Evolutionary conservation across 2,888 invertebrate genomes (phyloP).

Genomic region (Lasius platythorax): DNA sequence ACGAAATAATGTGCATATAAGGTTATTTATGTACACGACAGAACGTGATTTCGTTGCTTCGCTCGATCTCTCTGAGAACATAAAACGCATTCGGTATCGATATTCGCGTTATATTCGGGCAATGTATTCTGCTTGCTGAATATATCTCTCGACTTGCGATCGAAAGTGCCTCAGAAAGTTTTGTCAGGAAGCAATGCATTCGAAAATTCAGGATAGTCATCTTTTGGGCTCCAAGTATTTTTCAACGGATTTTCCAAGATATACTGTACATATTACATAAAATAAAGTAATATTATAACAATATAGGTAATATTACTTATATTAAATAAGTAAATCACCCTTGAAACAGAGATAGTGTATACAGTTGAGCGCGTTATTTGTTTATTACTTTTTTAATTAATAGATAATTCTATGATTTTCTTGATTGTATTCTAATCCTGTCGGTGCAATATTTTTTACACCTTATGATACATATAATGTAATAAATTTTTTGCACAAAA

Average conservation of each 20-base stretch:
- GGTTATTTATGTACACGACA: constrained; percentile 66
- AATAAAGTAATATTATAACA: not conserved
- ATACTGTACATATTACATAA: not conserved
- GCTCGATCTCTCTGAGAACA: constrained; percentile 54
- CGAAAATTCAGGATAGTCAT: constrained; percentile 45
- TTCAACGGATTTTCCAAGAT: not conserved
- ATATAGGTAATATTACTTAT: not conserved
- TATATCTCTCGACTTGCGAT: constrained; percentile 43
- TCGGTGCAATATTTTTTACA: not conserved
- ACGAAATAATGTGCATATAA: constrained; percentile 63
- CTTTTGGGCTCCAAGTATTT: constrained; percentile 30
- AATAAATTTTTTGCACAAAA: constrained; percentile 9
- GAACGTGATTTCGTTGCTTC: constrained; percentile 40
- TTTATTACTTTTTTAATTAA: constrained; percentile 19
- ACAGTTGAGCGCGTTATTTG: not conserved
- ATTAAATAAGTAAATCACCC: not conserved
- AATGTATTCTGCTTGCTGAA: constrained; percentile 55
- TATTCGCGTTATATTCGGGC: constrained; percentile 64
- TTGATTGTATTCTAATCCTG: constrained; percentile 10
- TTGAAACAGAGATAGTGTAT: not conserved
- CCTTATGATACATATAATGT: not conserved
- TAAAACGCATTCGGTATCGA: constrained; percentile 66
- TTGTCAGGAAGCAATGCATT: constrained; percentile 31
- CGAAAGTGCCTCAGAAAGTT: constrained; percentile 41
- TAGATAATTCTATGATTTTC: not conserved